Evolutionary conservation across 2,888 invertebrate genomes (phyloP).

Genomic region (Acronicta leporina): DNA sequence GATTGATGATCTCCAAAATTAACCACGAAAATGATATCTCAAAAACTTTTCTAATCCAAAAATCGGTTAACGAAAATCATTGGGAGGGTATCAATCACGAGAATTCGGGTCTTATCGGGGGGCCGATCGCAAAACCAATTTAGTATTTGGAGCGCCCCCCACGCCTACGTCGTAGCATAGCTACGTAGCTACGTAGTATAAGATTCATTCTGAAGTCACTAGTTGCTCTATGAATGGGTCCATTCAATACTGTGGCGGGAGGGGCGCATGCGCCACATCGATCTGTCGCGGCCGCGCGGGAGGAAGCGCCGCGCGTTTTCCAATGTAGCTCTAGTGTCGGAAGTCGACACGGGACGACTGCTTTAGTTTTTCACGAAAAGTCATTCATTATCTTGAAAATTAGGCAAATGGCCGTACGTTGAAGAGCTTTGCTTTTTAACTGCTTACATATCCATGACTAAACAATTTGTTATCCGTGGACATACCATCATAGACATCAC

Average conservation of each 20-base stretch:
- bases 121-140: slow-evolving; percentile 50
- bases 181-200: slow-evolving; percentile 56
- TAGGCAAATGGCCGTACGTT: too few species aligned
- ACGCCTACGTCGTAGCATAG: slow-evolving; percentile 52
- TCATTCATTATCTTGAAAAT: neutral
- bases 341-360: slow-evolving; percentile 24
- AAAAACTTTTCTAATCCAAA: slow-evolving; percentile 51
- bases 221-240: slow-evolving; percentile 81
- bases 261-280: slow-evolving; percentile 75
- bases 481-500: too few species aligned
- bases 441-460: too few species aligned
- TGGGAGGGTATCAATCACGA: slow-evolving; percentile 42
- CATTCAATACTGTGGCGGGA: slow-evolving; percentile 75
- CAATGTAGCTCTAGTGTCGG: slow-evolving; percentile 38
- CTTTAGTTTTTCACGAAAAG: neutral
- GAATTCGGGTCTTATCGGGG: slow-evolving; percentile 34
- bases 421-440: too few species aligned
- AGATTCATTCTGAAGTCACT: slow-evolving; percentile 78
- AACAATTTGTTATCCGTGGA: too few species aligned
- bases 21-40: neutral
- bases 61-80: slow-evolving; percentile 47
- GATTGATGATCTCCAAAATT: slow-evolving; percentile 7
- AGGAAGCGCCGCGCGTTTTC: slow-evolving; percentile 54
- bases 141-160: slow-evolving; percentile 43
- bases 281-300: slow-evolving; percentile 62